Conservation (phyloP, 2,888 invertebrate genomes). For the Tenthredo livida region DNA sequence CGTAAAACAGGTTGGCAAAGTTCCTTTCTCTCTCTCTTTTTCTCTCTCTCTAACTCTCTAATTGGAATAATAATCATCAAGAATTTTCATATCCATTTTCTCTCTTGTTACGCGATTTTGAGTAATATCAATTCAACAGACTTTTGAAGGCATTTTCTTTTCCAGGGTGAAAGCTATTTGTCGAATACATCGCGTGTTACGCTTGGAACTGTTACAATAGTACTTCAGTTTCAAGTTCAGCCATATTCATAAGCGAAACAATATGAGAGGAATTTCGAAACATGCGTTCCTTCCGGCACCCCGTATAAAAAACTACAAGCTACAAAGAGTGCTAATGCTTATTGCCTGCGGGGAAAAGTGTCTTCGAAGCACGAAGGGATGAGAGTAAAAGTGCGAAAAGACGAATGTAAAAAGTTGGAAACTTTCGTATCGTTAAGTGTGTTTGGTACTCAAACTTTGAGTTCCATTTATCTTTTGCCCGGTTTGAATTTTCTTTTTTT, state of each 20-base stretch:
- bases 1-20: background rate
- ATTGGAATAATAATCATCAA: no score
- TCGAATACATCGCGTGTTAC: background rate
- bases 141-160: background rate
- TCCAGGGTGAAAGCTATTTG: background rate
- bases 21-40: background rate
- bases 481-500: background rate
- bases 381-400: background rate
- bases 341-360: background rate
- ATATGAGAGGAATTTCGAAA: background rate
- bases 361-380: background rate
- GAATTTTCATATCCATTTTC: no score
- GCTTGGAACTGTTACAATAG: background rate
- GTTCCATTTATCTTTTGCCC: background rate
- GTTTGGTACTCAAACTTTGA: background rate
- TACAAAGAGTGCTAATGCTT: background rate
- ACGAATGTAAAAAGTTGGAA: background rate
- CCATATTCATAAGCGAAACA: background rate
- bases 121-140: background rate
- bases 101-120: background rate
- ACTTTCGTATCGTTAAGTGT: background rate
- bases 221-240: background rate
- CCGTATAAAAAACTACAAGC: background rate
- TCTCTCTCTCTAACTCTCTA: no score
- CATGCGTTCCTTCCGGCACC: background rate